Evolutionary conservation across 2,888 invertebrate species (phyloP), one percentile per base, ranked within the genome.

Genomic region (Lasioglossum leucozonium): DNA sequence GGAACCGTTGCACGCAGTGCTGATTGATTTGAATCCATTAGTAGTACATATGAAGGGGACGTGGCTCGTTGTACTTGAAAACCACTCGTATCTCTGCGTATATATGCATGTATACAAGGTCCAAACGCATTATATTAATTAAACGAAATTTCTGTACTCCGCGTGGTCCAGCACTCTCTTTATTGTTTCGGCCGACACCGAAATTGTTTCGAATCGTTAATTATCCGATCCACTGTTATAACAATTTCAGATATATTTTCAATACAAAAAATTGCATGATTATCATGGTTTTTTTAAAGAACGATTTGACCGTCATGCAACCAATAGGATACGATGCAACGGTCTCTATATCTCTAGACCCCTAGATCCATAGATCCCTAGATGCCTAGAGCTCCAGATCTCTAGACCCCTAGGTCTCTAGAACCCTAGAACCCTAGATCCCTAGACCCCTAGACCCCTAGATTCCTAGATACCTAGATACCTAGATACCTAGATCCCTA

Each of bases 141-240:
- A 77, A 82, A 82, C 77, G 83, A 84, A 84, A 84, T 84, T 84
- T 77, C 82, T 47, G 67, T 77, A 84, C 67, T 77, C 81, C 77
- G 16, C 67, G 75, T 79, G 79, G 74, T 44, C 30, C 72, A 69
- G 47, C 81, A 18, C 34, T 30, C 44, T 65, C 76, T 44, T 83
- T 44, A 44, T 18, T 26, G 18, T 51, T 13, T 69, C 42, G 11
- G 16, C 42, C 55, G 58, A 30, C 44, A 44, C 44, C 79, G 44
- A 22, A 22, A 26, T 44, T 16, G 42, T 55, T 55, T 4, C 30
- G 18, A 55, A 67, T 62, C 73, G 62, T 55, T 73, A 71, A 81
- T 79, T 67, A 65, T 34, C 51, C 30, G 18, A 65, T 18, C 40
- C 30, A 30, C 30, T 65, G 42, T 79, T 30, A 22, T 10, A 51